phyloP scores from a whole-genome alignment of 1,140 invertebrate genomes.

The Littorina saxatilis region DNA sequence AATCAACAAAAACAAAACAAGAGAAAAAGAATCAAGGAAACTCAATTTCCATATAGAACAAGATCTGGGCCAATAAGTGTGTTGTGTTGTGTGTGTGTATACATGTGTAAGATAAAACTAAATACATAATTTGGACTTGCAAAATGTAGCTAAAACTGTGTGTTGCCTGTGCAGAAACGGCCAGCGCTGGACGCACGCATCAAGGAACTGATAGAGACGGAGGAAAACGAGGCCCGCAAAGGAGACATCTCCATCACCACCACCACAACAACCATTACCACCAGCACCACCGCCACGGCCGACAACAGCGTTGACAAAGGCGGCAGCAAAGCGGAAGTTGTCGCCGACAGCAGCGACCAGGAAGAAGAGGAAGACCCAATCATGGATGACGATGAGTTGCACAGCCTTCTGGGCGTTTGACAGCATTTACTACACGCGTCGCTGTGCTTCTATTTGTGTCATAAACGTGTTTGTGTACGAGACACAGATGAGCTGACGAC shows the following conservation, averaged over 20 bases:
- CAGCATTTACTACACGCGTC: background rate
- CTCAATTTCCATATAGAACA: too few species aligned
- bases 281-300: constrained; percentile 12
- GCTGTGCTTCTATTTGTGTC: background rate
- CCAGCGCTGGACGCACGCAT: constrained; percentile 62
- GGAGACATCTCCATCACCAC: constrained; percentile 24
- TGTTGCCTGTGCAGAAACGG: constrained; percentile 55
- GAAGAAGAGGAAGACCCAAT: constrained; percentile 57
- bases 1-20: too few species aligned
- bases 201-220: constrained; percentile 56
- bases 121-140: too few species aligned
- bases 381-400: constrained; percentile 68
- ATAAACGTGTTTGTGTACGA: background rate
- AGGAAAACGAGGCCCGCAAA: constrained; percentile 37
- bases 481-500: background rate
- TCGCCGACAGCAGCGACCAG: constrained; percentile 23
- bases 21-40: too few species aligned
- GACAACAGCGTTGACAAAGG: constrained; percentile 1
- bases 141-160: too few species aligned
- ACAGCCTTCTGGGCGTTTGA: constrained; percentile 64
- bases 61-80: too few species aligned
- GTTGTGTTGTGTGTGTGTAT: too few species aligned
- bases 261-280: constrained; percentile 42
- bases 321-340: background rate
- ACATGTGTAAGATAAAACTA: too few species aligned